These are phyloP conservation scores for Antigone vipio DNA, from an alignment of 2,113 vertebrate species.

Conservation along the genomic window DNA sequence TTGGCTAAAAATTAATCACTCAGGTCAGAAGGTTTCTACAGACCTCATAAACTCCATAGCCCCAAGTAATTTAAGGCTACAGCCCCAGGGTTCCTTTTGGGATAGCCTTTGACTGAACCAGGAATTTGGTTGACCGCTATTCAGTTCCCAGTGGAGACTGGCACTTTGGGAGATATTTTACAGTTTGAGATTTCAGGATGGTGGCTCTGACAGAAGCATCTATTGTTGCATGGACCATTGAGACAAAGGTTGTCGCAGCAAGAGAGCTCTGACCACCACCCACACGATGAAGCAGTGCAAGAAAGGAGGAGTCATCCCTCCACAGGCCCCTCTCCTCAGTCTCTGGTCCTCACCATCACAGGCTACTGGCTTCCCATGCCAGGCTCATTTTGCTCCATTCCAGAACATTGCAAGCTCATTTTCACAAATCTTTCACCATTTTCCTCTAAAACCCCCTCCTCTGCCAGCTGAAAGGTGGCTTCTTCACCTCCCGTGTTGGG, in stretches of 20 bases:
- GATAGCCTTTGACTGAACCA: neutral
- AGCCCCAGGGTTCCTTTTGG: neutral
- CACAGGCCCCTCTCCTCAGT: neutral
- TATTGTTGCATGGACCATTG: neutral
- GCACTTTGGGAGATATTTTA: neutral
- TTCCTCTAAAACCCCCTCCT: neutral
- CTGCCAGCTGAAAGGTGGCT: neutral
- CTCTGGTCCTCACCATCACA: neutral
- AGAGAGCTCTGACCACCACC: neutral
- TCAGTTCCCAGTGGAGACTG: neutral
- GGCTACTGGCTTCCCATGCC: neutral
- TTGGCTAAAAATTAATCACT: neutral
- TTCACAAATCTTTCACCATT: neutral
- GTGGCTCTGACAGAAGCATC: neutral
- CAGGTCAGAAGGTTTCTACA: slow-evolving; percentile 10
- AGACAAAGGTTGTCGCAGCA: neutral
- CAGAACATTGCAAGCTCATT: neutral
- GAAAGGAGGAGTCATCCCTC: neutral
- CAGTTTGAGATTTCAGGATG: neutral
- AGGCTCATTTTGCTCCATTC: neutral
- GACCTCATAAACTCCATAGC: neutral
- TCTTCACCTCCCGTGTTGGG: neutral
- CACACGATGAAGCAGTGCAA: rapidly evolving
- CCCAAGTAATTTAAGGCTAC: neutral
- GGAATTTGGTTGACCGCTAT: neutral